A percentile compares a stretch with the other conserved stretches of the same genome.
These are phyloP conservation scores for Channallabes apus DNA, from an alignment of 2,797 vertebrate species.

Conservation along the genomic window DNA sequence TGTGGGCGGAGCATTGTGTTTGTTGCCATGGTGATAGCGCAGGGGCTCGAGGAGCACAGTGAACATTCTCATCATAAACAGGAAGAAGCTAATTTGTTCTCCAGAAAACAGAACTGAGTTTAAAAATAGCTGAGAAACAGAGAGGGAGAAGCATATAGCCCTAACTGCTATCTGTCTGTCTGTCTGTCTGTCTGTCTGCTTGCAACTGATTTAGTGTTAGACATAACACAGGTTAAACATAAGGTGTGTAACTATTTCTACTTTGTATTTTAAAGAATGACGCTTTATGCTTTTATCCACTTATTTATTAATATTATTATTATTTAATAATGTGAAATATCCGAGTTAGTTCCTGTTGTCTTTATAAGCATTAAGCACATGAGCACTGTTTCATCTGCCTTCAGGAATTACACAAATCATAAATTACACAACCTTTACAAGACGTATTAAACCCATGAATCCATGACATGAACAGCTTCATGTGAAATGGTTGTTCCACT, in stretches of 20 bases:
- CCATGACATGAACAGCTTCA: background rate
- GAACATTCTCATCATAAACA: background rate
- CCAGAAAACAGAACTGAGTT: background rate
- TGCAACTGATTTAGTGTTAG: background rate
- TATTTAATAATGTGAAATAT: background rate
- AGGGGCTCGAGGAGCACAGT: background rate
- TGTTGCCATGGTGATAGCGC: background rate
- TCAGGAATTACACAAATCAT: background rate
- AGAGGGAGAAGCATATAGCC: background rate
- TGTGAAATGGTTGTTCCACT: background rate
- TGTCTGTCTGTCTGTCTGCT: background rate
- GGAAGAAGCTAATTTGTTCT: conserved; percentile 2
- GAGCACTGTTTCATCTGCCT: background rate
- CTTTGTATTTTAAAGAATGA: background rate
- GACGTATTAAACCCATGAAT: background rate
- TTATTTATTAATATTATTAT: too few species aligned
- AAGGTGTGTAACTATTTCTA: background rate
- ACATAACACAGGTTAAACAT: too few species aligned
- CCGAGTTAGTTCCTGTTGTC: background rate
- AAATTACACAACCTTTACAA: background rate
- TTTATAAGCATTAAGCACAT: background rate
- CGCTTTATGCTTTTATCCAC: background rate
- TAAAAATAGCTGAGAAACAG: background rate
- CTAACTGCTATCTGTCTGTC: background rate
- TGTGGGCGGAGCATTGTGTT: background rate